A percentile compares a stretch with the other conserved stretches of the same genome.
Evolutionary conservation across 2,888 invertebrate genomes (phyloP).

Genomic region (Calliopum simillimum): DNA sequence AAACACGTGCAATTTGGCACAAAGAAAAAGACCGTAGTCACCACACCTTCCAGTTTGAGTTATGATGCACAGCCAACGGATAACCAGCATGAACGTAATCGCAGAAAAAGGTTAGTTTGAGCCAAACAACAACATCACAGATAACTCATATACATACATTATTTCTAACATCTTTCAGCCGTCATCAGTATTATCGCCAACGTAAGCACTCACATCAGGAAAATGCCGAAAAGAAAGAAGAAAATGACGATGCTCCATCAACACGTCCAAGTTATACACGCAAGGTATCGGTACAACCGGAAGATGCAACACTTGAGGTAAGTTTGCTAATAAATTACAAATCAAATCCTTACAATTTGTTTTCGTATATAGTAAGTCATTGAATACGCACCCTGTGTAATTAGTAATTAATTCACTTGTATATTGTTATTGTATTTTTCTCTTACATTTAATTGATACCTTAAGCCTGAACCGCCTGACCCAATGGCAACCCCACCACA

Average conservation of each 20-base stretch:
- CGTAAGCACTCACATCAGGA: constrained; percentile 86
- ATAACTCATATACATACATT: not conserved
- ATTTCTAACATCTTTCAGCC: constrained; percentile 62
- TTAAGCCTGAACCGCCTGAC: constrained; percentile 24
- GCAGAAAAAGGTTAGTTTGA: constrained; percentile 68
- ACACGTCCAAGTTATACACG: constrained; percentile 57
- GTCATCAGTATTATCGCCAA: constrained; percentile 74
- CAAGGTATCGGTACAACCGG: constrained; percentile 77
- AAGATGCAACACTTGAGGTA: constrained; percentile 80
- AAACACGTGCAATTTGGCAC: constrained; percentile 70
- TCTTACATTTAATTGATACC: constrained; percentile 2
- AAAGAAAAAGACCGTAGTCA: constrained; percentile 63
- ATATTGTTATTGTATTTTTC: constrained; percentile 25
- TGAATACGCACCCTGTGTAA: too few relatives aligned
- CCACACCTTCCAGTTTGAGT: constrained; percentile 60
- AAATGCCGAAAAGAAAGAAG: constrained; percentile 69
- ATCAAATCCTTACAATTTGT: too few relatives aligned
- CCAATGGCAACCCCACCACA: constrained; percentile 19
- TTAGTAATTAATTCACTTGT: not conserved
- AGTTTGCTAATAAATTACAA: constrained; percentile 17
- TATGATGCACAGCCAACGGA: constrained; percentile 65
- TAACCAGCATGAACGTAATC: constrained; percentile 68
- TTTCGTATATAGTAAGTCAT: too few relatives aligned
- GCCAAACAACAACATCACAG: not conserved
- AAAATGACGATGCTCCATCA: constrained; percentile 59